These are phyloP conservation scores for Gallinago paraguaiae DNA, from an alignment of 2,113 vertebrate genomes.

Conservation along the genomic window DNA sequence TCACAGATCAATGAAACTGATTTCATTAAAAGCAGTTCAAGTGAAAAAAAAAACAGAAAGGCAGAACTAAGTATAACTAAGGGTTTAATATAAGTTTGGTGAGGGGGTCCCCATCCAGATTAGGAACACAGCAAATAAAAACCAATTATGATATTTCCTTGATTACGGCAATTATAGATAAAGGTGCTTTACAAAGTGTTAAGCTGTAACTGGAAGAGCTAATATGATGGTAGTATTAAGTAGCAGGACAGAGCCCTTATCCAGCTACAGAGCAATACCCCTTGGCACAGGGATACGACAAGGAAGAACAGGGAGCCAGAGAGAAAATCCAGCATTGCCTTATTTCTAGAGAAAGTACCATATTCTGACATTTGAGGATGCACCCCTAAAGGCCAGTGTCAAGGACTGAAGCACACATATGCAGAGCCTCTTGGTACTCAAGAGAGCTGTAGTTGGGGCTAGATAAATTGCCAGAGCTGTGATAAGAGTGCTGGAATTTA, in stretches of 20 bases:
- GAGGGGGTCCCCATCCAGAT: not conserved
- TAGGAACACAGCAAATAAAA: not conserved
- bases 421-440: not conserved
- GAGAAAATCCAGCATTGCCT: not conserved
- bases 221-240: not conserved
- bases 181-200: not conserved
- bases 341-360: not conserved
- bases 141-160: not conserved
- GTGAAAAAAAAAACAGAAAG: not conserved
- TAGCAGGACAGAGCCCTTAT: not conserved
- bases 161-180: not conserved
- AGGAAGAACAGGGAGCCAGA: not conserved
- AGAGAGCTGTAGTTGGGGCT: not conserved
- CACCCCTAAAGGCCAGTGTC: not conserved
- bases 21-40: not conserved
- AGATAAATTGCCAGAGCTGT: not conserved
- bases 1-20: not conserved
- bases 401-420: not conserved
- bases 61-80: not conserved
- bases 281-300: not conserved
- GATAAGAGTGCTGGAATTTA: not conserved
- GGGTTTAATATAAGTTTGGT: not conserved
- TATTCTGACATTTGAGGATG: not conserved
- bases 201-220: rapidly evolving
- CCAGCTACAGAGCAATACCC: not conserved